Evolutionary conservation across 2,888 invertebrate species (phyloP).

Genomic region (Protophormia terraenovae): DNA sequence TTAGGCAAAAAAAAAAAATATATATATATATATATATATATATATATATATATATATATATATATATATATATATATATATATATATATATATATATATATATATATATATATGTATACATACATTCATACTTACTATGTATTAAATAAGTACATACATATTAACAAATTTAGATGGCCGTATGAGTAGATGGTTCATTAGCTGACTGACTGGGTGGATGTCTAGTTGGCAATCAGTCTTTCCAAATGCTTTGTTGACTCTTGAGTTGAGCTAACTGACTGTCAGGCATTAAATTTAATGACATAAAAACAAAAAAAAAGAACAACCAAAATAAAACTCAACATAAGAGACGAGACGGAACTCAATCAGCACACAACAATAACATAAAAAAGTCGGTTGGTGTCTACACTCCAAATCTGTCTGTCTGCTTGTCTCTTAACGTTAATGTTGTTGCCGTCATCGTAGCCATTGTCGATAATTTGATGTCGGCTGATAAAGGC

Average conservation of each 20-base stretch:
- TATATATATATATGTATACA: not conserved
- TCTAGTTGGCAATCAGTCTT: conserved; percentile 9
- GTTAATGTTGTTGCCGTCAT: conserved; percentile 9
- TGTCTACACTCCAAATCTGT: conserved; percentile 17
- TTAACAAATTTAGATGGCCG: not conserved
- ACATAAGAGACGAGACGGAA: conserved; percentile 9
- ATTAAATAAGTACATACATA: too few relatives aligned
- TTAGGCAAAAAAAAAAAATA: not conserved
- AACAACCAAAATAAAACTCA: not conserved
- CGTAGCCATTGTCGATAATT: conserved; percentile 27
- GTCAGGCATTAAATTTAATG: conserved; percentile 44
- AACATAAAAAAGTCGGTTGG: conserved; percentile 6
- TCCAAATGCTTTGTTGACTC: conserved; percentile 39
- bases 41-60: not conserved
- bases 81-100: not conserved
- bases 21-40: not conserved
- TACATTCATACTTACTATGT: too few relatives aligned
- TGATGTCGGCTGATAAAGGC: conserved; percentile 63
- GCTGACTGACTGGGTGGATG: not conserved
- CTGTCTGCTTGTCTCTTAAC: not conserved
- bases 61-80: not conserved
- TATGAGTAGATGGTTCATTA: too few relatives aligned
- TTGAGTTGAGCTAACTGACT: conserved; percentile 30
- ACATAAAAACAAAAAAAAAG: conserved; percentile 11
- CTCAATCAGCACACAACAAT: not conserved